Percentiles rank a stretch among this genome's conserved stretches.
Evolutionary conservation across 2,113 vertebrate genomes (phyloP).

Genomic region (Lampris incognitus): DNA sequence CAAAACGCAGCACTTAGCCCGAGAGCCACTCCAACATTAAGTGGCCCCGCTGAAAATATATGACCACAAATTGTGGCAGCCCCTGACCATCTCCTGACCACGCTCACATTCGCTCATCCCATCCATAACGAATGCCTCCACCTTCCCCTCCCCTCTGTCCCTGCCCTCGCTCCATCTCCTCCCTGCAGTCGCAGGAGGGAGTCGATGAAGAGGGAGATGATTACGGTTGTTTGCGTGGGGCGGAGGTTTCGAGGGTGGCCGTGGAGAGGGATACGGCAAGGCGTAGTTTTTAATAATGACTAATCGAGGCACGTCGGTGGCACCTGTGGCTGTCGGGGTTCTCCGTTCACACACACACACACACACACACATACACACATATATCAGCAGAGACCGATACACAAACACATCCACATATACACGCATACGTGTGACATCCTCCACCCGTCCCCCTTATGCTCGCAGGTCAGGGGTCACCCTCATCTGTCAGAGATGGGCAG

Average conservation of each 20-base stretch:
- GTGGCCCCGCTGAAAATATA: conserved; percentile 85
- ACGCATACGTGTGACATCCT: conserved; percentile 55
- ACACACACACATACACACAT: conserved; percentile 11
- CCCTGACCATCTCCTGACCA: conserved; percentile 76
- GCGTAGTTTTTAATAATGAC: conserved; percentile 58
- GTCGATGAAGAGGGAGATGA: conserved; percentile 45
- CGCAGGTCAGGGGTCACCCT: conserved; percentile 73
- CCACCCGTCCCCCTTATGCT: conserved; percentile 65
- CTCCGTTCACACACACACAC: background rate
- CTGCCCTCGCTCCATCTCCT: conserved; percentile 41
- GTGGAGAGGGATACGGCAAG: conserved; percentile 51
- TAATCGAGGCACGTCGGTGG: conserved; percentile 46
- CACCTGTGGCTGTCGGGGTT: conserved; percentile 35
- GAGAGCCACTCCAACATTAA: conserved; percentile 89
- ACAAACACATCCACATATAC: conserved; percentile 13
- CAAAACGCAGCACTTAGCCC: conserved; percentile 91
- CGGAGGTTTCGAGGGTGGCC: conserved; percentile 16
- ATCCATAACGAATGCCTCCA: conserved; percentile 69
- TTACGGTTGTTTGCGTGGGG: conserved; percentile 4
- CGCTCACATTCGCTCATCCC: conserved; percentile 68
- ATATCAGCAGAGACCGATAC: background rate
- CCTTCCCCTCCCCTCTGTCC: conserved; percentile 9
- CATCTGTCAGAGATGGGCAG: conserved; percentile 71
- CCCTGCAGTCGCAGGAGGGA: conserved; percentile 3
- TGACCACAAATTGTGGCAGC: conserved; percentile 81